Evolutionary conservation across 1,140 invertebrate genomes (phyloP).

Genomic region (Bombus breviceps): DNA sequence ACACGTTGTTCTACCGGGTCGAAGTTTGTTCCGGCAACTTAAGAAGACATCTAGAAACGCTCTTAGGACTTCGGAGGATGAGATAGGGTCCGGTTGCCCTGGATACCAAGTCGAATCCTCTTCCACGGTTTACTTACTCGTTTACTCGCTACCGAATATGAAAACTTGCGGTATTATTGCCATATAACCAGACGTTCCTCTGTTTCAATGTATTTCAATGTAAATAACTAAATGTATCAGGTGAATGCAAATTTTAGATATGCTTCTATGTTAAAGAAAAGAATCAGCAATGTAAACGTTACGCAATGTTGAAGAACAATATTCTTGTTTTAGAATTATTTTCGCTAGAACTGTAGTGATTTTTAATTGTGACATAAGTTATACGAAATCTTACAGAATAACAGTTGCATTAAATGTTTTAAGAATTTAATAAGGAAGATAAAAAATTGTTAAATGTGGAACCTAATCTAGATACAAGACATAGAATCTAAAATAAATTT

Average conservation of each 20-base stretch:
- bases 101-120: constrained; percentile 69
- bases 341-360: no score
- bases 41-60: constrained; percentile 74
- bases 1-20: constrained; percentile 72
- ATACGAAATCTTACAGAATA: no score
- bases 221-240: no score
- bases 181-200: constrained; percentile 36
- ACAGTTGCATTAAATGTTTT: no score
- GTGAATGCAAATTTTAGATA: neutral
- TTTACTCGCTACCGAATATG: constrained; percentile 62
- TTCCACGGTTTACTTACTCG: constrained; percentile 61
- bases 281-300: neutral
- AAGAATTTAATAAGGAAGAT: no score
- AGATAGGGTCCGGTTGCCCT: constrained; percentile 74
- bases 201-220: neutral
- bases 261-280: no score
- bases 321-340: no score
- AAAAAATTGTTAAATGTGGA: no score
- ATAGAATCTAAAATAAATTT: no score
- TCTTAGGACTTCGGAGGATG: constrained; percentile 61
- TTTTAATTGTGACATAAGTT: no score
- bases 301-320: neutral
- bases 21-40: constrained; percentile 75
- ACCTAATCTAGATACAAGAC: no score
- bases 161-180: constrained; percentile 59